These are phyloP conservation scores for Melanotaenia boesemani DNA, from an alignment of 2,797 vertebrate species.

Conservation along the genomic window DNA sequence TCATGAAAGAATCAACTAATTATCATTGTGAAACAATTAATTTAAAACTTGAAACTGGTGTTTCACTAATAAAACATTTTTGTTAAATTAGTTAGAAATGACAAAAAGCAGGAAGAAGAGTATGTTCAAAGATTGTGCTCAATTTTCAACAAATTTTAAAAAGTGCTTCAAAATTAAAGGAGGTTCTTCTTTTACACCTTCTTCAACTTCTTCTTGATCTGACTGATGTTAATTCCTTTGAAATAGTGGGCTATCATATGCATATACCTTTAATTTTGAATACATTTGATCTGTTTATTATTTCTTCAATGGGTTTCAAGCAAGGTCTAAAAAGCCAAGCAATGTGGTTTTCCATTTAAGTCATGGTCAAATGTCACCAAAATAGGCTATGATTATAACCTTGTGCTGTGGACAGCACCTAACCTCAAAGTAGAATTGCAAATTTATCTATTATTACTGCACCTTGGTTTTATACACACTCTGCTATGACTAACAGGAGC, in stretches of 20 bases:
- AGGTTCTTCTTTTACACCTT: neutral
- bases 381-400: constrained; percentile 65
- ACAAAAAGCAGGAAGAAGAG: neutral
- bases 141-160: neutral
- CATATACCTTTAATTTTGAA: constrained; percentile 55
- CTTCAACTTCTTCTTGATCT: constrained; percentile 15
- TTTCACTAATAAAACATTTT: neutral
- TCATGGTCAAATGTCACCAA: constrained; percentile 68
- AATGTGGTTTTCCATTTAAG: constrained; percentile 50
- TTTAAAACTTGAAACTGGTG: neutral
- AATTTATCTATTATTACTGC: constrained; percentile 61
- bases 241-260: constrained; percentile 25
- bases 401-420: constrained; percentile 70
- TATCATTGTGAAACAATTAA: neutral
- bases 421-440: constrained; percentile 76
- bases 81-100: neutral
- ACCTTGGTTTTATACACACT: constrained; percentile 62
- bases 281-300: constrained; percentile 67
- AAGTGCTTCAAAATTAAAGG: neutral
- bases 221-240: constrained; percentile 24
- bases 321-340: constrained; percentile 34
- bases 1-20: neutral
- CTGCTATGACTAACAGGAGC: constrained; percentile 53
- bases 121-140: neutral
- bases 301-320: constrained; percentile 60